Base-by-base conservation (phyloP, 2,888 invertebrate species). In the Cartodere bifasciata region DNA sequence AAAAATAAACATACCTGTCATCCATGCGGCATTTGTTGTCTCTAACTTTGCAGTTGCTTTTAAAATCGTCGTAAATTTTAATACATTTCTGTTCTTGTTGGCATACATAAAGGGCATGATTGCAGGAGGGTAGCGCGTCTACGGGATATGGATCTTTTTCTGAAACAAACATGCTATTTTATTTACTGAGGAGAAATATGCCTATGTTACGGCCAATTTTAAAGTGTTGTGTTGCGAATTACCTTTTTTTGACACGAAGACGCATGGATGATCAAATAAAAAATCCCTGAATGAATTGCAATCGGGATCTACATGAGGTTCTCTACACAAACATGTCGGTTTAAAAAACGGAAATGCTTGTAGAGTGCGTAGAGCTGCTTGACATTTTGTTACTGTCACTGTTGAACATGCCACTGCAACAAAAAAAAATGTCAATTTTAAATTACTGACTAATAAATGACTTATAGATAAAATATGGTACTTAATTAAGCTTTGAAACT, bases 271-370 rank as follows among this genome's bases (percentile, higher is more conserved):
- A 63, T 88, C 88, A 63, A 88, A 88, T 46, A 90, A 72, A 62
- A 87, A 88, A 67, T 87, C 86, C 56, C 85, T 76, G 70, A 90
- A 88, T 55, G 83, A 82, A 68, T 87, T 88, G 64, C 88, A 90
- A 54, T 87, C 86, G 40, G 84, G 86, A 60, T 90, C 90, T 55
- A 85, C 78, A 63, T 80, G 81, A 23, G 87, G 87, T 55, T 88
- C 87, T 47, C 82, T 75, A 66, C 90, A 90, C 55, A 90, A 75
- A 62, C 90, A 90, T 47, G 88, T 88, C 49, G 88, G 88, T 57
- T 82, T 82, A 70, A 90, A 90, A 74, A 86, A 88, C 53, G 86
- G 83, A 60, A 88, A 88, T 37, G 85, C 84, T 67, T 86, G 87
- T 51, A 90, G 67, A 34, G 87, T 88, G 48, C 80, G 73, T 52